Evolutionary conservation across 2,113 vertebrate species (phyloP).

Genomic region (Pagrus major): DNA sequence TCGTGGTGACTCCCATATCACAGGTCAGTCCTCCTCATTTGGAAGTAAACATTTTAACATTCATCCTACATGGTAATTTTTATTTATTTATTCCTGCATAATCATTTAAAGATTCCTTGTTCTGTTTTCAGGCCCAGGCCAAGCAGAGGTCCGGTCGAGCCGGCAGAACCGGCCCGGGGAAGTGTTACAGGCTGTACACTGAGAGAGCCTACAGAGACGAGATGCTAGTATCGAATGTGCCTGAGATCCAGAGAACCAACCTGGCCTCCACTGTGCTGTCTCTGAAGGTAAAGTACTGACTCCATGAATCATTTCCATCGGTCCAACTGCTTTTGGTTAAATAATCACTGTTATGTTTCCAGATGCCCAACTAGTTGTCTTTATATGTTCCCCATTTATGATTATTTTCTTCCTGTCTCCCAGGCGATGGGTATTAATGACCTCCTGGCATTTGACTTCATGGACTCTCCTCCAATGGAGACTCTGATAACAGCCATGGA

Average conservation of each 20-base stretch:
- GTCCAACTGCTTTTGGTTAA: no score
- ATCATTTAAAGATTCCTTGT: background rate
- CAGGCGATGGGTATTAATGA: constrained; percentile 98
- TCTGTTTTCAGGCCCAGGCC: constrained; percentile 90
- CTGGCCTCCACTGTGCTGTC: constrained; percentile 97
- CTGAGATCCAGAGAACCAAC: constrained; percentile 98
- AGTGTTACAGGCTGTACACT: constrained; percentile 95
- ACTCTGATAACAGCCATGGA: constrained; percentile 96
- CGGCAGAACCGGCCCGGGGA: constrained; percentile 95
- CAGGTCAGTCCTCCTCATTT: constrained; percentile 81
- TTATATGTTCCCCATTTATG: background rate
- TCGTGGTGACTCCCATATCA: constrained; percentile 95
- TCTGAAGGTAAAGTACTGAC: constrained; percentile 88
- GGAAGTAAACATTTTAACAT: background rate
- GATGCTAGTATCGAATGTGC: constrained; percentile 93
- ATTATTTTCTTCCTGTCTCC: background rate
- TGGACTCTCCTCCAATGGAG: constrained; percentile 96
- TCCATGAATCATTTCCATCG: no score
- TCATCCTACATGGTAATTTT: background rate
- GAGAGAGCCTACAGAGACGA: constrained; percentile 98
- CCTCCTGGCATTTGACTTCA: constrained; percentile 93
- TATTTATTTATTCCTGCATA: no score
- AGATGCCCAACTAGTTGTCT: no score
- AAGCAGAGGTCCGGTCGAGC: constrained; percentile 96
- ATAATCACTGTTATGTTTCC: no score